Conservation (phyloP, 2,888 invertebrate genomes). For the Athetis lepigone region DNA sequence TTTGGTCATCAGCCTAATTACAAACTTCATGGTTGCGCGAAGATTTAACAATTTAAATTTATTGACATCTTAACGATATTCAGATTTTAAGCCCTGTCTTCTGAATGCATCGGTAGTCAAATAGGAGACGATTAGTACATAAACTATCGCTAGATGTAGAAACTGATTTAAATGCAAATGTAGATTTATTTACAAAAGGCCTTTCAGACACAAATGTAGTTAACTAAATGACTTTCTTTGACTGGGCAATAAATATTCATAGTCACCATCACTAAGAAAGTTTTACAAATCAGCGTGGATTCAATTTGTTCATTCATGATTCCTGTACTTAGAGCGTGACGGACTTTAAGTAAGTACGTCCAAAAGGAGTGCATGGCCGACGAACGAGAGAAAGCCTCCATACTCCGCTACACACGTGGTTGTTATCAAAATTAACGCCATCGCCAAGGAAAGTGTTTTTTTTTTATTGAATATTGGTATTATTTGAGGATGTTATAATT, state of each 20-base stretch:
- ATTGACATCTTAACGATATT: conserved; percentile 13
- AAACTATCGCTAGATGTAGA: conserved; percentile 8
- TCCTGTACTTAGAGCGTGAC: conserved; percentile 64
- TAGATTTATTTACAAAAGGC: conserved; percentile 31
- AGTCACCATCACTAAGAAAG: conserved; percentile 61
- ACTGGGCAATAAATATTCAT: conserved; percentile 51
- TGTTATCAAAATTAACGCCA: conserved; percentile 73
- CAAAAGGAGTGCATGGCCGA: conserved; percentile 77
- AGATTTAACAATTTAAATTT: not conserved
- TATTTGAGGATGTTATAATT: conserved; percentile 28
- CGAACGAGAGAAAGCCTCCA: conserved; percentile 85
- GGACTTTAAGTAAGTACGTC: conserved; percentile 62
- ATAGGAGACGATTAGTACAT: not conserved
- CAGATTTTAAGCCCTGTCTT: not conserved
- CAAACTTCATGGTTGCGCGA: conserved; percentile 9
- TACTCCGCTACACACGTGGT: conserved; percentile 80
- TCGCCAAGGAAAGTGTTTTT: conserved; percentile 62
- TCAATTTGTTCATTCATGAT: conserved; percentile 68
- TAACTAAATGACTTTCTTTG: conserved; percentile 43
- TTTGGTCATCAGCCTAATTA: conserved; percentile 35
- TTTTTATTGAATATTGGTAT: conserved; percentile 50
- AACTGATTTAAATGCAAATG: conserved; percentile 8
- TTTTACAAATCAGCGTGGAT: conserved; percentile 58
- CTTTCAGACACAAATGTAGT: conserved; percentile 30
- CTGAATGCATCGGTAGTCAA: conserved; percentile 1